Conservation (phyloP, 2,113 vertebrate species). For the Rhea americana region DNA sequence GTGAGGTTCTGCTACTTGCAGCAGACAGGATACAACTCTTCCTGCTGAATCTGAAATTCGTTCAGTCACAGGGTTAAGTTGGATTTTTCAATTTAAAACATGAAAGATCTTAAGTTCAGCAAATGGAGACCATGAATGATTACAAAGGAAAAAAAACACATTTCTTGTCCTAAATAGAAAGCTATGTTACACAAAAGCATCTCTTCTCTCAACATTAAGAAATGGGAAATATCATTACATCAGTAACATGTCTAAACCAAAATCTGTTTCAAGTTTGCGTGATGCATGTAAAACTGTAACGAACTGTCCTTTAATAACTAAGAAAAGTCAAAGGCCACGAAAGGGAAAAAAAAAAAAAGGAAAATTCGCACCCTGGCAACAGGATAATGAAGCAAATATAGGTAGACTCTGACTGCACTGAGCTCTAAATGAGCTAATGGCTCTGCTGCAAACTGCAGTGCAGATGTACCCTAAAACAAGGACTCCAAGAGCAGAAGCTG, state of each 20-base stretch:
- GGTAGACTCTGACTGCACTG: accelerated
- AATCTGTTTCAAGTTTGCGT: background rate
- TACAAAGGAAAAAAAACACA: background rate
- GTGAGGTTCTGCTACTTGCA: background rate
- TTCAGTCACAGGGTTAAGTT: background rate
- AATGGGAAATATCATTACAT: background rate
- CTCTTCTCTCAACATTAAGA: background rate
- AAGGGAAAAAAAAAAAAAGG: background rate
- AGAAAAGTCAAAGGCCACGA: background rate
- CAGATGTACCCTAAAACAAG: background rate
- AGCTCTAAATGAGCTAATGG: background rate
- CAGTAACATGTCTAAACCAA: background rate
- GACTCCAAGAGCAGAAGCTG: background rate
- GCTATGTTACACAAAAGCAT: background rate
- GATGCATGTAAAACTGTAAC: background rate
- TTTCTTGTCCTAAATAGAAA: background rate
- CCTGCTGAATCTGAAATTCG: background rate
- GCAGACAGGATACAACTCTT: background rate
- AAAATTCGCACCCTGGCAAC: background rate
- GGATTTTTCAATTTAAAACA: background rate
- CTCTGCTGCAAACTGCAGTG: background rate
- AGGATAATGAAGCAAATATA: background rate
- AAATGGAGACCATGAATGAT: background rate
- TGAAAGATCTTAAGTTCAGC: background rate
- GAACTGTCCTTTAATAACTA: background rate